Percentiles rank a stretch among this genome's conserved stretches.
These are phyloP conservation scores for Cynopterus sphinx DNA, from an alignment of 2,797 vertebrate genomes.

Conservation along the genomic window DNA sequence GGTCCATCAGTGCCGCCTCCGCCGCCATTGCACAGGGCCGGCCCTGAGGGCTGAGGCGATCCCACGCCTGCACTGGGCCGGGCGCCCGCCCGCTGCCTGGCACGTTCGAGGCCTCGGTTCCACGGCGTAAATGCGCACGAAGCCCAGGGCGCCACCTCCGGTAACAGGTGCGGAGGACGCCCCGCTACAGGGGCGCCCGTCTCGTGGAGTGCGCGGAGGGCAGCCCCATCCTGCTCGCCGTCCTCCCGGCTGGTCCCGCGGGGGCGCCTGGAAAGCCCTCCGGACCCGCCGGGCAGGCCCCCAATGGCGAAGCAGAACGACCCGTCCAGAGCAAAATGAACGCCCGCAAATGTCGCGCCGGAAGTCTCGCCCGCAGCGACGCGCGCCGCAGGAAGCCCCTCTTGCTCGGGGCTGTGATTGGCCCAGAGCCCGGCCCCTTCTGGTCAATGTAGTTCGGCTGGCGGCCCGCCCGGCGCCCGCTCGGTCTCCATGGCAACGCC, in stretches of 20 bases:
- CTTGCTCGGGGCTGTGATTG: not conserved
- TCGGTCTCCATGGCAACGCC: not conserved
- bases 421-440: not conserved
- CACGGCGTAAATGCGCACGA: no score
- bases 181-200: no score
- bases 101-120: not conserved
- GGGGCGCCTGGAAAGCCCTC: fast-evolving
- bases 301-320: fast-evolving
- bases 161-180: not conserved
- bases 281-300: fast-evolving
- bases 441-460: not conserved
- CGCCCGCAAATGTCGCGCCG: fast-evolving
- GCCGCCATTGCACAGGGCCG: not conserved
- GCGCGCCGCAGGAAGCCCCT: fast-evolving
- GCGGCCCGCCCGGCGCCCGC: no score
- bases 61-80: no score
- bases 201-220: fast-evolving
- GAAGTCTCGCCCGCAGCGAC: not conserved
- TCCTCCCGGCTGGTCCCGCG: not conserved
- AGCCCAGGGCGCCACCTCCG: not conserved
- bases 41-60: no score
- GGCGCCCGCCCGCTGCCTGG: not conserved
- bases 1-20: not conserved
- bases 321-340: not conserved
- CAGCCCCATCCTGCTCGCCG: not conserved